Evolutionary conservation across 2,888 invertebrate genomes (phyloP).

Genomic region (Epinotia brunnichana): DNA sequence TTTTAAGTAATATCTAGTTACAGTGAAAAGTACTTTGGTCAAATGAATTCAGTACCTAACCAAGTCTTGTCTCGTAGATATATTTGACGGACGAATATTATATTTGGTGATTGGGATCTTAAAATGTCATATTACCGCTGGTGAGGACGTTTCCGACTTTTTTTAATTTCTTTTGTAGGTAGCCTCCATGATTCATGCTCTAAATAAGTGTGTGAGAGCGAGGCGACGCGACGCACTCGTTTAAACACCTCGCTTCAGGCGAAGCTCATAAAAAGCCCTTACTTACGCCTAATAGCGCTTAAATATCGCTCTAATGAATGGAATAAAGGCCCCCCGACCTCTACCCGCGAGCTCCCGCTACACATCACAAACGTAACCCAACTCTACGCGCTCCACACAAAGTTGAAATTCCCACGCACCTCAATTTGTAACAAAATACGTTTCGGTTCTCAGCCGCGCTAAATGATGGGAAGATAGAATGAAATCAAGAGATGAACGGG

Average conservation of each 20-base stretch:
- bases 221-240: background rate
- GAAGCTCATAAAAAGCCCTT: constrained; percentile 52
- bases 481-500: constrained; percentile 68
- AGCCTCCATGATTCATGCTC: background rate
- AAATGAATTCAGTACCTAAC: background rate
- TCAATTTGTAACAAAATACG: constrained; percentile 50
- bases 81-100: no score
- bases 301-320: constrained; percentile 69
- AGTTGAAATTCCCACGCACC: constrained; percentile 47
- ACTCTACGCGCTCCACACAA: constrained; percentile 48
- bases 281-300: constrained; percentile 64
- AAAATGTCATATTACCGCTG: background rate
- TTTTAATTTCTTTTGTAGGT: background rate
- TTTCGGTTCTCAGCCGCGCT: constrained; percentile 51
- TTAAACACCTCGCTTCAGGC: constrained; percentile 10
- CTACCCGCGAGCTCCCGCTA: constrained; percentile 38
- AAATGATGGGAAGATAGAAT: constrained; percentile 73
- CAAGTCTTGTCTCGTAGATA: no score
- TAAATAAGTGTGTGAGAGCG: background rate
- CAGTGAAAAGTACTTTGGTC: background rate
- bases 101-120: background rate
- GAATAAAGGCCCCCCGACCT: constrained; percentile 58
- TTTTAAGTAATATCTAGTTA: background rate
- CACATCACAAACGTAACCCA: constrained; percentile 45
- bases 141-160: no score